phyloP scores from a whole-genome alignment of 1,140 invertebrate genomes.

The Euura lappo region DNA sequence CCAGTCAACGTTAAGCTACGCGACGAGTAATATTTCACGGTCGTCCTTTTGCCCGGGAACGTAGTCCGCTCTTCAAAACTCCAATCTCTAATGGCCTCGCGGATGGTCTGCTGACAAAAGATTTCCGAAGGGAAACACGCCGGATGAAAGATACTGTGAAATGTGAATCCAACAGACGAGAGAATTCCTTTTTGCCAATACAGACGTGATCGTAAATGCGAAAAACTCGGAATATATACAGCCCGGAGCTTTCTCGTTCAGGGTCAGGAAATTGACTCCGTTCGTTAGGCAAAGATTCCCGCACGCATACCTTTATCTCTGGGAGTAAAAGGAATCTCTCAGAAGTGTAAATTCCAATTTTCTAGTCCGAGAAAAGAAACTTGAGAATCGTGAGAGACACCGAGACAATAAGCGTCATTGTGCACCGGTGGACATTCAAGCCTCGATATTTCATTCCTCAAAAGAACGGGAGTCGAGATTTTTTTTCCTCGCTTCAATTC shows the following conservation, averaged over 20 bases:
- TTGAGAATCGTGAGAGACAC: background rate
- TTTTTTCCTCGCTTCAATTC: background rate
- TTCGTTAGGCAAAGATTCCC: background rate
- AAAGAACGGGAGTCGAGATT: too few species aligned
- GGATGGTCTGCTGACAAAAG: conserved; percentile 5
- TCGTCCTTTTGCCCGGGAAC: background rate
- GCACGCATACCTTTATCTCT: too few species aligned
- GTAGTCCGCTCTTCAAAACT: background rate
- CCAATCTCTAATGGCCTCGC: conserved; percentile 6
- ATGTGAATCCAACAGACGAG: conserved; percentile 1
- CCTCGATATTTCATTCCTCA: too few species aligned
- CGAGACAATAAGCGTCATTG: background rate
- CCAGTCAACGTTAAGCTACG: background rate
- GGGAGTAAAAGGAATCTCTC: background rate
- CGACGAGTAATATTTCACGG: background rate
- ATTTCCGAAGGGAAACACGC: background rate
- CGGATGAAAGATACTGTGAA: conserved; percentile 5
- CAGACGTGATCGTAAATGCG: background rate
- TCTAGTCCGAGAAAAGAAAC: too few species aligned
- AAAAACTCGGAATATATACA: background rate
- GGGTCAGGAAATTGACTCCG: conserved; percentile 1
- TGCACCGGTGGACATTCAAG: background rate
- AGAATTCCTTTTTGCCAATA: background rate
- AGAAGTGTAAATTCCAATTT: background rate
- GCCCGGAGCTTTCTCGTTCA: background rate